Evolutionary conservation across 2,888 invertebrate genomes (phyloP), one percentile per base, ranked within the genome.

Genomic region (Megalurothrips usitatus): DNA sequence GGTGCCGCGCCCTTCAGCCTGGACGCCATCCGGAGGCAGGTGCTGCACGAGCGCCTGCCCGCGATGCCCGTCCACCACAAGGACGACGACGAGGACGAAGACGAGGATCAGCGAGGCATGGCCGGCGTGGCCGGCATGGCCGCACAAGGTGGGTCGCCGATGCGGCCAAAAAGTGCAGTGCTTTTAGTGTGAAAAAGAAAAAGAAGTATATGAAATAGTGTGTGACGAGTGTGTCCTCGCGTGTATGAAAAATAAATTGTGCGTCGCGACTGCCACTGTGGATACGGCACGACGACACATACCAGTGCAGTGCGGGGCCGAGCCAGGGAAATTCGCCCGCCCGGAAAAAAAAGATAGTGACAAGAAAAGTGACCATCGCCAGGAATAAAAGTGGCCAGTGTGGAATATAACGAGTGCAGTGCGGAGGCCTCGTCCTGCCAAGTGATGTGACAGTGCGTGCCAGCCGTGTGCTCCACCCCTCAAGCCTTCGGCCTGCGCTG

Each of bases 1-100:
- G 68, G 68, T 23, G 68, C 68, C 1, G 68, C 68, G 68, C 68
- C 68, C 26, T 75, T 75, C 26, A 75, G 68, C 68, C 68, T 75
- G 68, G 68, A 75, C 68, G 68, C 68, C 68, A 23, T 75, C 68
- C 68, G 68, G 23, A 75, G 68, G 12, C 68, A 68, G 23, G 68
- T 68, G 68, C 68, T 75, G 26, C 58, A 58, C 58, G 58, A 58
- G 58, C 58, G 58, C 58, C 58, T 19, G 19, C 58, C n/a, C 19
- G 6, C 58, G 58, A 11, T 58, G 58, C 68, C 58, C 58, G 68
- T 6, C 68, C 26, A 26, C 68, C 68, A 10, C 68, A 58, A 58
- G 58, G 58, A 58, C 14, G 58, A 58, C 23, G 68, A 23, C 68
- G 23, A 12, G 23, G 23, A 75, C 68, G 23, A 75, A 75, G 68